phyloP scores from a whole-genome alignment of 2,113 vertebrate genomes.

The Chionis minor region DNA sequence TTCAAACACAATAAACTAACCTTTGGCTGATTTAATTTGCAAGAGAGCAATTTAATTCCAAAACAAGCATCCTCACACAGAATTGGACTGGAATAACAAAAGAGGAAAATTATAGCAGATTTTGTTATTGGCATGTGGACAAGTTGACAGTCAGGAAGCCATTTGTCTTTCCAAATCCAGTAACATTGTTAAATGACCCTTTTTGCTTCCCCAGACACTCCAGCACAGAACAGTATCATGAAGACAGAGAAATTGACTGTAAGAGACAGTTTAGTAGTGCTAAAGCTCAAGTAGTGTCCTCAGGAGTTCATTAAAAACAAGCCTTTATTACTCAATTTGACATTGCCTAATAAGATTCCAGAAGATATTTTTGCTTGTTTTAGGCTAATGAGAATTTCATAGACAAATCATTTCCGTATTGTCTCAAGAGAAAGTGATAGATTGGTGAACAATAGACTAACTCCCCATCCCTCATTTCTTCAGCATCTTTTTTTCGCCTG shows the following conservation, averaged over 20 bases:
- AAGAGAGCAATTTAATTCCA: not conserved
- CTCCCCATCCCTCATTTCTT: conserved; percentile 42
- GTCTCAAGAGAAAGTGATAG: conserved; percentile 66
- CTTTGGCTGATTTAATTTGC: not conserved
- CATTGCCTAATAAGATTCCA: conserved; percentile 53
- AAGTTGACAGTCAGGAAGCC: conserved; percentile 39
- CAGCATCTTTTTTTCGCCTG: conserved; percentile 46
- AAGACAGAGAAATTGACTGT: conserved; percentile 19
- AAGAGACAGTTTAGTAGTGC: conserved; percentile 44
- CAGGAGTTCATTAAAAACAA: conserved; percentile 68
- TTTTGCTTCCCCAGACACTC: not conserved
- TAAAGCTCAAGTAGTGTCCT: conserved; percentile 46
- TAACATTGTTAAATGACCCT: conserved; percentile 28
- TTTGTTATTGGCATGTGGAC: not conserved
- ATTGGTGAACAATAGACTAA: conserved; percentile 41
- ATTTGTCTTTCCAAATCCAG: conserved; percentile 16
- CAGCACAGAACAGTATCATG: conserved; percentile 32
- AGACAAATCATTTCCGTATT: conserved; percentile 70
- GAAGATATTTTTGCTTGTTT: conserved; percentile 68
- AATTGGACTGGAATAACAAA: not conserved
- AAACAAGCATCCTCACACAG: not conserved
- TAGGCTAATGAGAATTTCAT: conserved; percentile 74
- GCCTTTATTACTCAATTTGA: conserved; percentile 66
- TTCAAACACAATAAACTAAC: not conserved
- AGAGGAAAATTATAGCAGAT: not conserved